Evolutionary conservation across 2,113 vertebrate genomes (phyloP).

Genomic region (Thermophis baileyi): DNA sequence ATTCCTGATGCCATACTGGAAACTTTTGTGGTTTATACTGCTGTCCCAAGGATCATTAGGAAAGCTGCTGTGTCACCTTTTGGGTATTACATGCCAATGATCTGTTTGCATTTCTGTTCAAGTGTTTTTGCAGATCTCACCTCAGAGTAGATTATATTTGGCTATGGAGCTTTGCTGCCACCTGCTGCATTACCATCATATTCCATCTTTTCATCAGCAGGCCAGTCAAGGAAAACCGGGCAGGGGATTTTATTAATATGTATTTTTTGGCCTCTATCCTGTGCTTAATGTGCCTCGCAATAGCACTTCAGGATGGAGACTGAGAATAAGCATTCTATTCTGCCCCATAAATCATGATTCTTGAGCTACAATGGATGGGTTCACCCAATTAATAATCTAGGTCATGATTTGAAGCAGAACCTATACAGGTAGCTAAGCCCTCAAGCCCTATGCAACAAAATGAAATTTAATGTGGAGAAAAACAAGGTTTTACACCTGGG

Average conservation of each 20-base stretch:
- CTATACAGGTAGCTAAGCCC: not conserved
- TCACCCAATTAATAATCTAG: not conserved
- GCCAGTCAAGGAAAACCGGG: not conserved
- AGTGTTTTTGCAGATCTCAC: not conserved
- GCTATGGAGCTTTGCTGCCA: constrained; percentile 67
- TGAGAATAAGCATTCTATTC: not conserved
- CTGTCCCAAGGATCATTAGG: not conserved
- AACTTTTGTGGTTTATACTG: not conserved
- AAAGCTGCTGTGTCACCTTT: not conserved
- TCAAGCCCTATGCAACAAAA: not conserved
- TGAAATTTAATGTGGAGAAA: too few species aligned
- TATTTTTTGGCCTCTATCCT: not conserved
- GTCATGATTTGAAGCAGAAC: not conserved
- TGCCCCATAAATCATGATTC: not conserved
- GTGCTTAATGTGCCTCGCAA: not conserved
- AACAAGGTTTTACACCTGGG: too few species aligned
- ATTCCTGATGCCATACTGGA: not conserved
- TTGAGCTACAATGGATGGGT: not conserved
- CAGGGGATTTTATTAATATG: not conserved
- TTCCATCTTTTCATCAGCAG: not conserved
- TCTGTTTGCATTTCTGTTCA: not conserved
- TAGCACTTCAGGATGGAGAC: not conserved
- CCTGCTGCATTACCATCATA: constrained; percentile 44
- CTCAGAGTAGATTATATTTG: not conserved
- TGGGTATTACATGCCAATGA: not conserved